These are phyloP conservation scores for Pristionchus exspectatus DNA, from an alignment of 2,888 invertebrate species.

Conservation along the genomic window DNA sequence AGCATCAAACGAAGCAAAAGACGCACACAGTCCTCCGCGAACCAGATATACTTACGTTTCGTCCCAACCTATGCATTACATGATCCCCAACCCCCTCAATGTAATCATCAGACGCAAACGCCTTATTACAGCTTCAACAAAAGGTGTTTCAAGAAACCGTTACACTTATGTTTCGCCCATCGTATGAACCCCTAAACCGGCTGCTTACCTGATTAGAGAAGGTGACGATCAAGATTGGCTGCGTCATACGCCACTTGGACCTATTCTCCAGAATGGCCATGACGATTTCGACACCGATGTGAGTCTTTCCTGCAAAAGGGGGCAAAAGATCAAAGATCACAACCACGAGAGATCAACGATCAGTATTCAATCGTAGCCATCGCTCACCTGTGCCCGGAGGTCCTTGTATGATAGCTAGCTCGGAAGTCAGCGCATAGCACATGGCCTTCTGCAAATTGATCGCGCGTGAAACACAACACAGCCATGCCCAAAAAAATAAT, in stretches of 20 bases:
- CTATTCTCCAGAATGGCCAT: conserved; percentile 67
- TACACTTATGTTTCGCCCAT: not conserved
- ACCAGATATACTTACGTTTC: too few species aligned
- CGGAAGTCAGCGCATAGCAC: conserved; percentile 85
- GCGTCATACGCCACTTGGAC: conserved; percentile 59
- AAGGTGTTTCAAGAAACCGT: not conserved
- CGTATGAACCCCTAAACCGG: not conserved
- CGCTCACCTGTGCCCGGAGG: conserved; percentile 88
- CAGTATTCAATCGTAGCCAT: not conserved
- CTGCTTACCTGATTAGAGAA: conserved; percentile 84
- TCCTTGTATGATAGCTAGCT: conserved; percentile 89
- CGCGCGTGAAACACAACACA: not conserved
- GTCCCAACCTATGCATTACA: too few species aligned
- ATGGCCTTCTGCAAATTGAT: conserved; percentile 82
- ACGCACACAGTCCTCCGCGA: too few species aligned
- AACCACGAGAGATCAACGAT: not conserved
- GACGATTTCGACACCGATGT: conserved; percentile 65
- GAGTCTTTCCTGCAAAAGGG: conserved; percentile 65
- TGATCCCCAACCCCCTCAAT: too few species aligned
- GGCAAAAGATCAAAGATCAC: not conserved
- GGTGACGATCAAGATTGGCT: conserved; percentile 87
- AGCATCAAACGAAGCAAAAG: too few species aligned
- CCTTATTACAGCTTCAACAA: too few species aligned
- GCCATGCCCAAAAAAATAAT: not conserved
- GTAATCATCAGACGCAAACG: too few species aligned